These are phyloP conservation scores for Yasuhikotakia modesta DNA, from an alignment of 2,797 vertebrate genomes.

Conservation along the genomic window DNA sequence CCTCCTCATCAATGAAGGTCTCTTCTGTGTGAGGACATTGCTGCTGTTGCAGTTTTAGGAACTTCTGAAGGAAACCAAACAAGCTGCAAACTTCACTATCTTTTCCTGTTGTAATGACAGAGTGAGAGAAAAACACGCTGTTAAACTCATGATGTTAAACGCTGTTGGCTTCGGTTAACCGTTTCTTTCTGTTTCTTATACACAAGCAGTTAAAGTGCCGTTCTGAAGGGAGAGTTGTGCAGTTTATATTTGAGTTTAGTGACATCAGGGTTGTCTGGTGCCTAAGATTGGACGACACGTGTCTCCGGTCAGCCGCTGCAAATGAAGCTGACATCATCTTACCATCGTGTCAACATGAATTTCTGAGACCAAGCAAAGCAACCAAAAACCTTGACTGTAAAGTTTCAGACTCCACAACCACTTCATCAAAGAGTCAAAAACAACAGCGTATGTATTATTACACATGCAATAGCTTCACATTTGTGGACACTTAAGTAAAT, in stretches of 20 bases:
- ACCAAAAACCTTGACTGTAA: neutral
- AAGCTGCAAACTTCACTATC: constrained; percentile 60
- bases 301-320: constrained; percentile 46
- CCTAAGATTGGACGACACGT: constrained; percentile 49
- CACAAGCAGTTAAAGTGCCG: constrained; percentile 34
- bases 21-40: neutral
- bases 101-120: constrained; percentile 54
- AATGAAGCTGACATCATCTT: constrained; percentile 51
- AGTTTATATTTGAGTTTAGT: constrained; percentile 33
- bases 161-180: constrained; percentile 39
- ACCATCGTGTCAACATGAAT: constrained; percentile 37
- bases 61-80: constrained; percentile 49
- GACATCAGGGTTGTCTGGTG: constrained; percentile 51
- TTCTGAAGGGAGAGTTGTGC: constrained; percentile 8
- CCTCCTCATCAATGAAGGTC: neutral
- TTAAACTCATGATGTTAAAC: constrained; percentile 49
- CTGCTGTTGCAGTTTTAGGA: constrained; percentile 27
- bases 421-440: neutral
- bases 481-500: too few species aligned
- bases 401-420: neutral
- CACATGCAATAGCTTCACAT: too few species aligned
- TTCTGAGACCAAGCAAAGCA: constrained; percentile 8
- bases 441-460: neutral
- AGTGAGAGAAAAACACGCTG: constrained; percentile 52
- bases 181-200: constrained; percentile 21